A percentile compares a stretch with the other conserved stretches of the same genome.
Conservation (phyloP, 2,888 invertebrate species). For the Conus canariensis region DNA sequence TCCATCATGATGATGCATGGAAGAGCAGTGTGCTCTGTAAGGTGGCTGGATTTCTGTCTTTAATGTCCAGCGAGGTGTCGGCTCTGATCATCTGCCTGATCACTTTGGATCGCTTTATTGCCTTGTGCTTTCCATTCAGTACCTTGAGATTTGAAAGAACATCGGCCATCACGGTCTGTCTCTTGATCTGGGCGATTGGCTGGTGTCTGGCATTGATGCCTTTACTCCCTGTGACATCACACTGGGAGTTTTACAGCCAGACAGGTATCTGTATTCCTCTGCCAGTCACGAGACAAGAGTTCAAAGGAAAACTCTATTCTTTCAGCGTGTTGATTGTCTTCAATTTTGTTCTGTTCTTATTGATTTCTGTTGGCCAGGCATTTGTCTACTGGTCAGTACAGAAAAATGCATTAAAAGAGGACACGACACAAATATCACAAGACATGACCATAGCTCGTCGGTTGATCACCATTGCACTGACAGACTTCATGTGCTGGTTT, state of each 20-base stretch:
- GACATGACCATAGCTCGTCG: too few species aligned
- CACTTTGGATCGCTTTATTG: conserved; percentile 14
- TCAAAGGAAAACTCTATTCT: too few species aligned
- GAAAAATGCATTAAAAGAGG: neutral
- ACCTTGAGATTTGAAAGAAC: neutral
- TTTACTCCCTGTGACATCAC: neutral
- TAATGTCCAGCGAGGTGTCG: conserved; percentile 15
- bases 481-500: too few species aligned
- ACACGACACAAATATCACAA: neutral
- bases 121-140: neutral
- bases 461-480: too few species aligned
- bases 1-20: neutral
- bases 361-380: too few species aligned
- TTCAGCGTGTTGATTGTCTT: too few species aligned
- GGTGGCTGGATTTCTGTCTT: neutral
- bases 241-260: neutral
- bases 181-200: neutral
- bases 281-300: too few species aligned
- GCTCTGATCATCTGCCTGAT: conserved; percentile 14
- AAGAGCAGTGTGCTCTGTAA: neutral
- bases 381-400: too few species aligned
- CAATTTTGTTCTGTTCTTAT: too few species aligned
- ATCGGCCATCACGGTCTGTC: neutral
- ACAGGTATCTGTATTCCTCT: too few species aligned
- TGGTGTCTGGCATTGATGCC: neutral